Evolutionary conservation across 2,797 vertebrate species (phyloP), one percentile per base, ranked within the genome.

Genomic region (Syngnathus acus): DNA sequence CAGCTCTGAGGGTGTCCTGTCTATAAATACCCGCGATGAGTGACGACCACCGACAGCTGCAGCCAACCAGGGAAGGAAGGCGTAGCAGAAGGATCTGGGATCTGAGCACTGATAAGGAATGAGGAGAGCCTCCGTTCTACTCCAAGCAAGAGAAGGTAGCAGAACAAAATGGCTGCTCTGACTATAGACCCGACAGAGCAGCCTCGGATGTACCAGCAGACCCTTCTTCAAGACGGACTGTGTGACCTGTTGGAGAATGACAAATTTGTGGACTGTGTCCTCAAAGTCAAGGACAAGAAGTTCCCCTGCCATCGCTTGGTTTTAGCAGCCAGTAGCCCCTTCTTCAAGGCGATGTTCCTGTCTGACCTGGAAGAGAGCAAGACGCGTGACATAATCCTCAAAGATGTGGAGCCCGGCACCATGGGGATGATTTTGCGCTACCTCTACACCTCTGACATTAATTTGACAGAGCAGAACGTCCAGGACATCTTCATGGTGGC

Each of bases 231-330:
- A 84, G 97, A 97, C 0, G 97, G 97, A 23, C 90, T 99, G 66
- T 97, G 95, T 67, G 95, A 99, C 79, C 93, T 99, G 79, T 73
- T 99, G 80, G 95, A 99, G 81, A 94, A 93, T 40, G 92, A 93
- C 67, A 98, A 93, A 81, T 98, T 99, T 80, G 92, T 99, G 75
- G 97, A 99, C 83, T 98, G 97, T 0, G 84, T 97, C 57, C 90
- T 99, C 50, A 97, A 94, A 78, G 91, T 95, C 62, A 92, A 94
- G 37, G 95, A 93, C 67, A 91, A 90, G 65, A 93, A 95, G 80
- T 97, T 98, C 65, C 97, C 94, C 0, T 99, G 97, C 76, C 97
- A 99, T 66, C 90, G 94, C 59, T 77, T 99, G 87, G 97, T 98
- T 66, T 83, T 99, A 77, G 97, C 97, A 0, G 97, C 97, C 68